Conservation (phyloP, 1,140 invertebrate species). For the Condylostylus longicornis region DNA sequence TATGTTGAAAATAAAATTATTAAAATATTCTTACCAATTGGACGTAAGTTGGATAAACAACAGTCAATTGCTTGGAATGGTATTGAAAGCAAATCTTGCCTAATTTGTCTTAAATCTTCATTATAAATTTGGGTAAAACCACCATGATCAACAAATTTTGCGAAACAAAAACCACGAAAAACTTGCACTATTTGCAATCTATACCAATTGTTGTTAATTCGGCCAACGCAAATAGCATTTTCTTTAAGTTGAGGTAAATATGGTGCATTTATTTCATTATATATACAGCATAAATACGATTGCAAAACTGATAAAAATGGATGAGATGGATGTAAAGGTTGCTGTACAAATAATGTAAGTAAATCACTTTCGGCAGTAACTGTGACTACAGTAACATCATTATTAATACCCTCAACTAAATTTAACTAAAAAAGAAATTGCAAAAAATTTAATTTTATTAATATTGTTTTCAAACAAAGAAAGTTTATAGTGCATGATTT, state of each 20-base stretch:
- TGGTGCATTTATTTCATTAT: conserved; percentile 47
- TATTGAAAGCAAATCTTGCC: conserved; percentile 77
- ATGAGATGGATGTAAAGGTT: conserved; percentile 84
- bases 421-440: conserved; percentile 60
- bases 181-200: conserved; percentile 65
- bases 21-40: conserved; percentile 46
- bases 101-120: conserved; percentile 66
- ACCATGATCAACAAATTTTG: conserved; percentile 87
- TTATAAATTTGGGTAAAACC: conserved; percentile 70
- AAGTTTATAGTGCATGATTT: too few species aligned
- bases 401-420: conserved; percentile 79
- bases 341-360: conserved; percentile 89
- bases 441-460: too few species aligned
- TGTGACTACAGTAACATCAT: conserved; percentile 76
- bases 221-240: conserved; percentile 77
- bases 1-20: conserved; percentile 2
- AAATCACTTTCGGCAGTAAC: conserved; percentile 66
- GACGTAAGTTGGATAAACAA: conserved; percentile 73
- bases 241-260: conserved; percentile 47
- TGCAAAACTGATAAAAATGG: conserved; percentile 62
- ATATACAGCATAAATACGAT: conserved; percentile 52
- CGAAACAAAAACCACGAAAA: conserved; percentile 51
- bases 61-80: conserved; percentile 95
- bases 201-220: conserved; percentile 71
- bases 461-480: too few species aligned